Evolutionary conservation across 2,888 invertebrate genomes (phyloP).

Genomic region (Piscicola geometra): DNA sequence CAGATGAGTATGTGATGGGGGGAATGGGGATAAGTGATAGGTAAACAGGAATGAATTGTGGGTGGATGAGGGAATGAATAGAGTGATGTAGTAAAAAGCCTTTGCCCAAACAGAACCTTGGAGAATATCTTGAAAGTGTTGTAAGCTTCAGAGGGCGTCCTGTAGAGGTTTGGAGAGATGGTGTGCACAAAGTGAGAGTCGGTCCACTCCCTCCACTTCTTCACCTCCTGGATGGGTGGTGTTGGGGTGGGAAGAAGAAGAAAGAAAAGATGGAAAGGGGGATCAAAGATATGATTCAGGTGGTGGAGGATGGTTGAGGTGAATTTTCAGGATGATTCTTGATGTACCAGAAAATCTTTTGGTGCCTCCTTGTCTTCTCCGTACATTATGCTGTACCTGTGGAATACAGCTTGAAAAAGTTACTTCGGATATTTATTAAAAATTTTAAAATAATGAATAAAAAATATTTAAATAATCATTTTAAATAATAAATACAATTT

Average conservation of each 20-base stretch:
- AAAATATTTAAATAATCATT: no score
- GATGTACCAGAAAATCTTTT: conserved; percentile 47
- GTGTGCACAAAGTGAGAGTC: conserved; percentile 84
- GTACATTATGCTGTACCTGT: conserved; percentile 53
- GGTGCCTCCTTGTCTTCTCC: conserved; percentile 42
- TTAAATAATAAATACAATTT: no score
- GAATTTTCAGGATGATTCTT: neutral
- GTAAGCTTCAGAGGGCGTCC: conserved; percentile 75
- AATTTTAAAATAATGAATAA: no score
- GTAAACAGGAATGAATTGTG: no score
- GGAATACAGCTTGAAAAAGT: conserved; percentile 49
- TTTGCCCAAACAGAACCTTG: conserved; percentile 17
- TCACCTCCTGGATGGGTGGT: conserved; percentile 68
- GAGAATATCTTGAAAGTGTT: conserved; percentile 81
- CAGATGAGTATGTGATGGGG: neutral
- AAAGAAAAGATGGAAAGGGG: neutral
- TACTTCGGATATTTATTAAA: neutral
- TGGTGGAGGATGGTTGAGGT: neutral
- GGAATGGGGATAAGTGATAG: neutral
- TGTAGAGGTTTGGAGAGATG: conserved; percentile 92
- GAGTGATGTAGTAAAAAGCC: no score
- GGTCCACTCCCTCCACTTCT: conserved; percentile 92
- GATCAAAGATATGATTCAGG: neutral
- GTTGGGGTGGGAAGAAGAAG: neutral
- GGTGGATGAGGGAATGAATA: no score